Base-by-base conservation (phyloP, 2,888 invertebrate species). In the Phyllotreta cruciferae region DNA sequence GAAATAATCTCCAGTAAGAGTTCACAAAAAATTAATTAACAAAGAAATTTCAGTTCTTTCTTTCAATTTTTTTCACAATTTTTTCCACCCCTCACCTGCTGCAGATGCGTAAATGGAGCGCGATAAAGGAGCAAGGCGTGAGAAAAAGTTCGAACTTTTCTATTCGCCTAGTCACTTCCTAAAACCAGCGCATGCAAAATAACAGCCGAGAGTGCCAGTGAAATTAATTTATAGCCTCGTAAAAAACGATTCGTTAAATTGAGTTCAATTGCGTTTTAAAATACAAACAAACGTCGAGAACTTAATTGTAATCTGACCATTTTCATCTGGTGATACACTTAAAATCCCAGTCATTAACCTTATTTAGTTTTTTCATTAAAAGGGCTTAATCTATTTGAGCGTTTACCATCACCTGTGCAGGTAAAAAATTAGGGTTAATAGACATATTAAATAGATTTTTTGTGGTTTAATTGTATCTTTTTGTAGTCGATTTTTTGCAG, bases 41-140 rank as follows among this genome's bases (percentile, higher is more conserved):
- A 24, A 24, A 24, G 24, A 24, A 24, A 24, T 24, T 24, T 1
- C 24, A 24, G 24, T 4, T 24, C 24, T 24, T 24, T 24, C 24
- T 1, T 24, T 24, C 4, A 4, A 24, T 24, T 24, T 24, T 24
- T 24, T 24, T 24, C 4, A 24, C 24, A 24, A 24, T 24, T 62
- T 62, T 55, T 62, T 56, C 52, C 36, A 56, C 36, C 56, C 53
- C 36, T 49, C 65, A 67, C 67, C 67, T 67, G 67, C 67, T 53
- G 67, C 67, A 67, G 67, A 67, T 67, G 67, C 58, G 55, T 63
- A 63, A 57, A 45, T 42, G 44, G 58, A 61, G 61, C 64, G 63
- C 50, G 66, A 64, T 63, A 57, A 41, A 34, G 61, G 45, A 61
- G 56, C 42, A 53, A n/a, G 42, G 9, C 53, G 44, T 54, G 57